Evolutionary conservation across 2,797 vertebrate species (phyloP), one percentile per base, ranked within the genome.

Genomic region (Miichthys miiuy): DNA sequence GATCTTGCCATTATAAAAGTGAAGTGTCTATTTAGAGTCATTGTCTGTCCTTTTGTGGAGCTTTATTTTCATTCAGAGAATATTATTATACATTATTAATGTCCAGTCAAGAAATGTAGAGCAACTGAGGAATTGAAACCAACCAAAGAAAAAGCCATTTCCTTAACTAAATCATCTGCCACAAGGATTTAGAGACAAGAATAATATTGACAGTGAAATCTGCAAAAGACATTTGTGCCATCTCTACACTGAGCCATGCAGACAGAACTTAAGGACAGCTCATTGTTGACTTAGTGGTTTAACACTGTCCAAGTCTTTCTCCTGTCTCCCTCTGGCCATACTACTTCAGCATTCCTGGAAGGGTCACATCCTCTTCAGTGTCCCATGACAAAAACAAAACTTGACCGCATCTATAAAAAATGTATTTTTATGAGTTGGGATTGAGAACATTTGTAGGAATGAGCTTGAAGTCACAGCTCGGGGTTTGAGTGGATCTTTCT

Each of bases 331-430:
- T 89, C 64, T 69, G 84, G 75, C 87, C 81, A 91, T 90, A 84
- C 74, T 42, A 73, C 86, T 88, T 61, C 74, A 80, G 86, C 90
- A 94, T 94, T 95, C 92, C 90, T 91, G 56, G 27, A 90, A 92
- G 87, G 94, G 90, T 95, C 94, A 95, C 88, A 93, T 94, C 88
- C 90, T 90, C 89, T 57, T 79, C 90, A 72, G 85, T 67, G 87
- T 91, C 84, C 88, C 83, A 71, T 86, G 90, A 91, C 84, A 81
- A 90, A 93, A 94, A 94, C 87, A 91, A 91, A 93, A 88, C 79
- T 78, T 86, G 90, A 95, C 93, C 90, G 74, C 92, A 91, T 92
- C 87, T 89, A 92, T 92, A 90, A 93, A 93, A 93, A 92, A 90
- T 82, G 55, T 90, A 87, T 94, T 94, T 94, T 93, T 82, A 91